Percentiles rank a stretch among this genome's conserved stretches.
Evolutionary conservation across 2,113 vertebrate genomes (phyloP).

Genomic region (Nyctibius bracteatus): DNA sequence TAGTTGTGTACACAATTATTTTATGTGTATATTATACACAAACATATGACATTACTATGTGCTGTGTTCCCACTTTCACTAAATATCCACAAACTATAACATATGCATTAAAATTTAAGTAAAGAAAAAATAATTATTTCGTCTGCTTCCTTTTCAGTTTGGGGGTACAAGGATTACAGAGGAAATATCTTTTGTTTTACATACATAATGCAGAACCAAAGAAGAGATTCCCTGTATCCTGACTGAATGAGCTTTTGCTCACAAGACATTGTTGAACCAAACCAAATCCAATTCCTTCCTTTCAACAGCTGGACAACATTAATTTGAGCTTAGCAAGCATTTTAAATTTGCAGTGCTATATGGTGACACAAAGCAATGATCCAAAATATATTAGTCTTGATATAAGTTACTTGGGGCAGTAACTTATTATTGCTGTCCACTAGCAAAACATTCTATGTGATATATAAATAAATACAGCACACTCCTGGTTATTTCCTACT

Average conservation of each 20-base stretch:
- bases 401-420: neutral
- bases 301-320: neutral
- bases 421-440: neutral
- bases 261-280: neutral
- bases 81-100: neutral
- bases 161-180: neutral
- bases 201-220: neutral
- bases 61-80: neutral
- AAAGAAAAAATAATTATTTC: neutral
- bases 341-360: neutral
- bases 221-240: neutral
- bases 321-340: neutral
- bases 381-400: neutral
- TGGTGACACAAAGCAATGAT: neutral
- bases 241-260: neutral
- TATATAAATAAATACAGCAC: neutral
- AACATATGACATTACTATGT: fast-evolving
- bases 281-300: neutral
- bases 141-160: neutral
- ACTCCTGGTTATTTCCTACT: neutral
- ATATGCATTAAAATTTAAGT: neutral
- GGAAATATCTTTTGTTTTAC: neutral
- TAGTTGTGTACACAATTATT: neutral
- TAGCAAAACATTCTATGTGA: neutral
- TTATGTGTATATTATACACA: neutral